Percentiles rank a stretch among this genome's conserved stretches.
phyloP scores from a whole-genome alignment of 2,113 vertebrate genomes.

The Eublepharis macularius region DNA sequence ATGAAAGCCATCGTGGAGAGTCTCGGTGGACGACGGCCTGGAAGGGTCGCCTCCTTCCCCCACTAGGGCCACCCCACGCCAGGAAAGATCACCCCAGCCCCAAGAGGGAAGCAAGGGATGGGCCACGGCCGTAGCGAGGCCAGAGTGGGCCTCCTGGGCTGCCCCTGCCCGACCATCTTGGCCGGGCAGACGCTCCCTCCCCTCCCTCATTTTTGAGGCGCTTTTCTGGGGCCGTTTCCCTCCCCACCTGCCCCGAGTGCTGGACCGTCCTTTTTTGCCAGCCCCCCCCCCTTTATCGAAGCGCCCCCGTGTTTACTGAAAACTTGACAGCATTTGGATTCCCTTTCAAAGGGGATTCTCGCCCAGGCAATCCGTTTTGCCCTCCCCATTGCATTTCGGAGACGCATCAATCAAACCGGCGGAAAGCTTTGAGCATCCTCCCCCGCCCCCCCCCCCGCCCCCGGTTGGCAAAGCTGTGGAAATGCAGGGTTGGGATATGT shows the following conservation, averaged over 20 bases:
- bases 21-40: too few relatives aligned
- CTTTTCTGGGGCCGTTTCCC: too few relatives aligned
- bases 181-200: too few relatives aligned
- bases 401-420: conserved; percentile 22
- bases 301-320: conserved; percentile 11
- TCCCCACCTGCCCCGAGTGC: conserved; percentile 2
- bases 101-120: too few relatives aligned
- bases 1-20: too few relatives aligned
- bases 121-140: too few relatives aligned
- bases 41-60: too few relatives aligned
- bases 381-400: conserved; percentile 11
- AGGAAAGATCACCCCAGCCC: too few relatives aligned
- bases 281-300: conserved; percentile 6
- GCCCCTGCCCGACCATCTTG: too few relatives aligned
- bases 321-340: not conserved
- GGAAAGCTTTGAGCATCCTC: not conserved
- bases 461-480: not conserved
- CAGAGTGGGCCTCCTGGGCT: too few relatives aligned
- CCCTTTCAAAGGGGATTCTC: not conserved
- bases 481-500: not conserved
- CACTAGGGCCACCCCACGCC: too few relatives aligned
- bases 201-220: too few relatives aligned
- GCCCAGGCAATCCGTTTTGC: conserved; percentile 28
- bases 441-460: not conserved
- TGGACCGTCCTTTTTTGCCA: conserved; percentile 41